Base-by-base conservation (phyloP, 2,113 vertebrate species). In the Anthoscopus minutus region DNA sequence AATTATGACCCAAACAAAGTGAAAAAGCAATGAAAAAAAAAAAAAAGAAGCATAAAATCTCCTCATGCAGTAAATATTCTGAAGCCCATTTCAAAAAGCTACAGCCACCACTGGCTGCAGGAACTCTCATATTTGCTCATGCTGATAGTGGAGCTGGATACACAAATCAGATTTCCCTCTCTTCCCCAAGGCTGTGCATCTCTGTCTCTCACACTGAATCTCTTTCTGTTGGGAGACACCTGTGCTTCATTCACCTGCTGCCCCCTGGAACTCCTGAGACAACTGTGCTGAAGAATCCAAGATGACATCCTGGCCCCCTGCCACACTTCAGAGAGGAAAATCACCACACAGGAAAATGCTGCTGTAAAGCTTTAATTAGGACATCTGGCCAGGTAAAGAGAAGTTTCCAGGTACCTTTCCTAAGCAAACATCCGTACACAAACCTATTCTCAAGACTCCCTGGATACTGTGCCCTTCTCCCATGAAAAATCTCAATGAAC, bases 361-460 rank as follows among this genome's bases (percentile, higher is more conserved):
- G 37, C 28, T 30, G 5, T 20, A 28, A 25, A 0, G 1, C 4
- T 72, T 5, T 56, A 53, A 66, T 28, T 50, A 40, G 21, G 22
- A 71, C 25, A 83, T 8, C 65, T 79, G 21, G 35, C 30, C 40
- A 47, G 27, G 33, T 28, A 72, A 70, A 61, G 11, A 24, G 17
- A 57, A 48, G 7, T 37, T 72, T 24, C 31, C 25, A n/a, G 6
- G 7, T 15, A 74, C 13, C 4, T 83, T 81, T 84, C 72, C 47
- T 27, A 62, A 87, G 61, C 40, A 80, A 70, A 70, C 2, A 70
- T 2, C 40, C 16, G 18, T 14, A 37, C 12, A 9, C 4, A 72
- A 58, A 72, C 19, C 10, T 19, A 18, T 65, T 69, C 12, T 48
- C 18, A 20, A 38, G 25, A 30, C 1, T 88, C 10, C 17, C 27